A percentile compares a stretch with the other conserved stretches of the same genome.
phyloP scores from a whole-genome alignment of 2,797 vertebrate genomes.

The Enteromius paludinosus region DNA sequence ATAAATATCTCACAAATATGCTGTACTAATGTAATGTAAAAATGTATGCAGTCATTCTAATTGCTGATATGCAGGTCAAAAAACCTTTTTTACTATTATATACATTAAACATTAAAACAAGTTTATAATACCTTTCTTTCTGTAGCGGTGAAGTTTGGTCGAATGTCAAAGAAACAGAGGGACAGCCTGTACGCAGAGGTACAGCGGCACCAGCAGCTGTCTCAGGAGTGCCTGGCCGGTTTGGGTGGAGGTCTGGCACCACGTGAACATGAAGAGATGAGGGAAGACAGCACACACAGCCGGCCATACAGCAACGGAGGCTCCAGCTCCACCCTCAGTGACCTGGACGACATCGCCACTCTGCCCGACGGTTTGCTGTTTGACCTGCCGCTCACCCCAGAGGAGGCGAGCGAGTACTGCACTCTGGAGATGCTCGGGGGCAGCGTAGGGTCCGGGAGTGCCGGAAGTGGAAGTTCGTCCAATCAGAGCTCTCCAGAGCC shows the following conservation, averaged over 20 bases:
- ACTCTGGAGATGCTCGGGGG: constrained; percentile 81
- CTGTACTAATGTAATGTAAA: no score
- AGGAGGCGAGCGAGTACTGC: constrained; percentile 86
- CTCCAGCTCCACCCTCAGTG: constrained; percentile 85
- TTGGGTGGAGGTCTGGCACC: constrained; percentile 57
- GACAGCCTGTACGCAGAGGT: constrained; percentile 93
- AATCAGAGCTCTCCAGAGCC: constrained; percentile 88
- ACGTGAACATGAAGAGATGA: constrained; percentile 29
- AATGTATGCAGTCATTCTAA: neutral
- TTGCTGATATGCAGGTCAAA: neutral
- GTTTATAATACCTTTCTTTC: neutral
- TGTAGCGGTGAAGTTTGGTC: constrained; percentile 92
- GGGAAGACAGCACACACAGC: constrained; percentile 74
- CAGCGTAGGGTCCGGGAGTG: constrained; percentile 58
- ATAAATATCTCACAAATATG: no score
- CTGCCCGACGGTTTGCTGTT: constrained; percentile 86
- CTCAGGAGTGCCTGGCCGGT: constrained; percentile 77
- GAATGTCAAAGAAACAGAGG: constrained; percentile 95
- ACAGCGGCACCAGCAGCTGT: constrained; percentile 88
- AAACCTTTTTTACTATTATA: neutral
- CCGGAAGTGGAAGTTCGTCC: constrained; percentile 76
- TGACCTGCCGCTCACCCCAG: constrained; percentile 88
- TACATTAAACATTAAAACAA: no score
- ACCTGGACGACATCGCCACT: constrained; percentile 88
- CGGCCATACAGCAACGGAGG: constrained; percentile 84